A percentile compares a stretch with the other conserved stretches of the same genome.
Evolutionary conservation across 1,140 invertebrate species (phyloP).

Genomic region (Nixonia krombeini): DNA sequence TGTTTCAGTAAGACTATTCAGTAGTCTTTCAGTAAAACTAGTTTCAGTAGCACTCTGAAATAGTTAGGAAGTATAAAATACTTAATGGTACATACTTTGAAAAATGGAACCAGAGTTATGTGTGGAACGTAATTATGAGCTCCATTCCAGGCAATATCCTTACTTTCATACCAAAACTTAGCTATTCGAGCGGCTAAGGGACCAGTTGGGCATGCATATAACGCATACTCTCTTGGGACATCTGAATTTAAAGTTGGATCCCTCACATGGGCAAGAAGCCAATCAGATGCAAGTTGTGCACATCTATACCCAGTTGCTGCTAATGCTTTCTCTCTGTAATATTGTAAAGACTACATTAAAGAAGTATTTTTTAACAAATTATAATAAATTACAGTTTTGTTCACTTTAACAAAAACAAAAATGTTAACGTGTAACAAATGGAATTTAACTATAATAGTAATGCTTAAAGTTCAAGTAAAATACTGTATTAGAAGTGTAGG

Average conservation of each 20-base stretch:
- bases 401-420: too few relatives aligned
- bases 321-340: constrained; percentile 84
- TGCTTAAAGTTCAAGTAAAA: too few relatives aligned
- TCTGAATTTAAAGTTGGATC: constrained; percentile 84
- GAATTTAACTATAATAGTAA: too few relatives aligned
- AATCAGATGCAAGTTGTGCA: constrained; percentile 89
- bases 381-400: neutral
- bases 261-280: constrained; percentile 90
- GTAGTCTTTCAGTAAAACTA: too few relatives aligned
- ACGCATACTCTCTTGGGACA: constrained; percentile 84
- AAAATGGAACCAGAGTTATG: constrained; percentile 90
- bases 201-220: constrained; percentile 89
- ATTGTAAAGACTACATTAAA: constrained; percentile 5
- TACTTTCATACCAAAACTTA: constrained; percentile 86
- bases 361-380: neutral
- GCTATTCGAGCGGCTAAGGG: constrained; percentile 79
- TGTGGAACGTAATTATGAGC: constrained; percentile 91
- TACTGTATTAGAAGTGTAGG: too few relatives aligned
- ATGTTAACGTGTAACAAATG: too few relatives aligned
- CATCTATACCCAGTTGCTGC: constrained; percentile 90
- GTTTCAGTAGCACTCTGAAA: too few relatives aligned
- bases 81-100: constrained; percentile 77
- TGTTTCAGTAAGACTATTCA: too few relatives aligned
- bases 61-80: too few relatives aligned
- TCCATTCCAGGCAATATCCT: constrained; percentile 85